phyloP scores from a whole-genome alignment of 2,113 vertebrate species.

The Vulpes ferrilata region DNA sequence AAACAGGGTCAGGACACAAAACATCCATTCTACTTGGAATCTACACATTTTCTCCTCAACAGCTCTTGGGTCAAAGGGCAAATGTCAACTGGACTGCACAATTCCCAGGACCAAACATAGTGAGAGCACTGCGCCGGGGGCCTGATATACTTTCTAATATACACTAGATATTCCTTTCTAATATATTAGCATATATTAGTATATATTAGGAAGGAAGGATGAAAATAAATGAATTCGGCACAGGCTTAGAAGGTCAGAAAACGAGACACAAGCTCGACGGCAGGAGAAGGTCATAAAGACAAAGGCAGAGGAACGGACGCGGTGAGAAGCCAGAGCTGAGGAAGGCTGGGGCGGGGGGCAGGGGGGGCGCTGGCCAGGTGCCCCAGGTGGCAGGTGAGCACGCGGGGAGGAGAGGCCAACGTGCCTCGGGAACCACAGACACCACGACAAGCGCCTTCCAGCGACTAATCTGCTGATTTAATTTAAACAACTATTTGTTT shows the following conservation, averaged over 20 bases:
- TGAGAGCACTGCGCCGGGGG: too few species aligned
- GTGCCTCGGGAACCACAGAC: too few species aligned
- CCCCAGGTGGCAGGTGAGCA: too few species aligned
- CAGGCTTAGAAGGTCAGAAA: neutral
- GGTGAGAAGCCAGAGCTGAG: neutral
- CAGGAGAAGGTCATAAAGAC: neutral
- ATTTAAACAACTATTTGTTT: neutral
- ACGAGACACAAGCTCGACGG: neutral
- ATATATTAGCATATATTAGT: too few species aligned
- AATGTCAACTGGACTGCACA: neutral
- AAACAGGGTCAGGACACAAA: neutral
- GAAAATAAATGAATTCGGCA: neutral
- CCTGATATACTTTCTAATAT: too few species aligned
- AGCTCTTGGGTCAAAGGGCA: neutral
- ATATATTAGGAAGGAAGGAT: neutral
- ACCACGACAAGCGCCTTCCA: neutral
- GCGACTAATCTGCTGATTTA: neutral
- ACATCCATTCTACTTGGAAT: neutral
- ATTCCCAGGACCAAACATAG: too few species aligned
- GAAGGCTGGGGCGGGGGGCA: rapidly evolving
- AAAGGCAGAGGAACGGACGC: neutral
- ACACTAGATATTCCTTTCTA: too few species aligned
- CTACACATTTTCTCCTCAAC: neutral
- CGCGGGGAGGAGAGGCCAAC: too few species aligned
- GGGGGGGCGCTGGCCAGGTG: neutral